Evolutionary conservation across 2,888 invertebrate genomes (phyloP), one percentile per base, ranked within the genome.

Genomic region (Lycia hirtaria): DNA sequence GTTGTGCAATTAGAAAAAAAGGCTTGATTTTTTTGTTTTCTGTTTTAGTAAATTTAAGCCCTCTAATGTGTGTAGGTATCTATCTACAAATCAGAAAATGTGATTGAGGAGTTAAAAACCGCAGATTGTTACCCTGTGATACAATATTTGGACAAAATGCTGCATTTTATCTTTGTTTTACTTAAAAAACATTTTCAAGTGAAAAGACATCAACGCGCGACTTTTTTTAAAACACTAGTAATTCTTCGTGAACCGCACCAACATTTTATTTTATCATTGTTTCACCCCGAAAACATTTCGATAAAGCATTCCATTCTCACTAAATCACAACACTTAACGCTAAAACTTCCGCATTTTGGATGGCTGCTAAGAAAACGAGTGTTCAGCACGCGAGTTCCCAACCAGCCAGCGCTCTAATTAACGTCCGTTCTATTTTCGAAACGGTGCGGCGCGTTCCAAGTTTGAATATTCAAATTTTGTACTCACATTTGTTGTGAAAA

Each of bases 401-500:
- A 37, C 54, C 43, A 15, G 38, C 44, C 56, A 20, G 53, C 54
- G 56, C 48, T 56, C 48, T 64, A 63, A 60, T 56, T 56, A 55
- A 41, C 62, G 37, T 53, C 45, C 28, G 51, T 57, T 60, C 64
- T 68, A 52, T 67, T 68, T 72, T 68, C 64, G 53, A 49, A 65
- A 62, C 60, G 62, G 62, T 57, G 61, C 51, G 62, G 56, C 49
- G 57, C 58, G 64, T 78, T 67, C 64, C 55, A 58, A 69, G 68
- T 71, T 76, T 65, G 64, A 72, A 80, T 81, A 85, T 80, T 81
- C 76, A 80, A 86, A 85, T 82, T 69, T 57, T 63, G 73, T 86
- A 89, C 90, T 90, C 76, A 90, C 90, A 69, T 73, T 77, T 78
- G 78, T 81, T 79, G 76, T 69, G 65, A 71, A 78, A 76, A 85